phyloP scores from a whole-genome alignment of 1,140 invertebrate species.

The Anoplolepis gracilipes region DNA sequence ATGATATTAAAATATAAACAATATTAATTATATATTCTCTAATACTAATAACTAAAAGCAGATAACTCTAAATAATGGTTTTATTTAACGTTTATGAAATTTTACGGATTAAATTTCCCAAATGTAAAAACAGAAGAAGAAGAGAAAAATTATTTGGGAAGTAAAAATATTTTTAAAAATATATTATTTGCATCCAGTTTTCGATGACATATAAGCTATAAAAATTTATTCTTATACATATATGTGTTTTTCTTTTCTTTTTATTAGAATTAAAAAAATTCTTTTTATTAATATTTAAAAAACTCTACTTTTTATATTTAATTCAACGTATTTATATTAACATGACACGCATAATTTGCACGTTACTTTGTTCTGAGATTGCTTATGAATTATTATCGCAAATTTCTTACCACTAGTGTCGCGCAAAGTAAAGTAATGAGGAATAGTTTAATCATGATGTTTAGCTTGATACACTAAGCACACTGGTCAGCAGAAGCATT shows the following conservation, averaged over 20 bases:
- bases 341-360: background rate
- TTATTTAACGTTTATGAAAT: background rate
- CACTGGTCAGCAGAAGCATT: background rate
- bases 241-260: background rate
- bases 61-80: background rate
- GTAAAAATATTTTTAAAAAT: background rate
- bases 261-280: too few species aligned
- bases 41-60: too few species aligned
- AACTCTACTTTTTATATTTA: background rate
- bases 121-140: too few species aligned
- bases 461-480: background rate
- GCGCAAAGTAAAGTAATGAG: slow-evolving; percentile 25
- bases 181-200: background rate
- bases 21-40: background rate
- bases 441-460: slow-evolving; percentile 16
- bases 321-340: background rate
- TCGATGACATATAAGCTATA: background rate
- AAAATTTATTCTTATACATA: background rate
- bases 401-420: slow-evolving; percentile 16
- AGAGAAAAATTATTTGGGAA: background rate
- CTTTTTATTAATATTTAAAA: too few species aligned
- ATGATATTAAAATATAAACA: background rate
- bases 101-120: too few species aligned
- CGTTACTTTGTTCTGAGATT: background rate
- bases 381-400: background rate